phyloP scores from a whole-genome alignment of 2,888 invertebrate species.

The Ormia ochracea region DNA sequence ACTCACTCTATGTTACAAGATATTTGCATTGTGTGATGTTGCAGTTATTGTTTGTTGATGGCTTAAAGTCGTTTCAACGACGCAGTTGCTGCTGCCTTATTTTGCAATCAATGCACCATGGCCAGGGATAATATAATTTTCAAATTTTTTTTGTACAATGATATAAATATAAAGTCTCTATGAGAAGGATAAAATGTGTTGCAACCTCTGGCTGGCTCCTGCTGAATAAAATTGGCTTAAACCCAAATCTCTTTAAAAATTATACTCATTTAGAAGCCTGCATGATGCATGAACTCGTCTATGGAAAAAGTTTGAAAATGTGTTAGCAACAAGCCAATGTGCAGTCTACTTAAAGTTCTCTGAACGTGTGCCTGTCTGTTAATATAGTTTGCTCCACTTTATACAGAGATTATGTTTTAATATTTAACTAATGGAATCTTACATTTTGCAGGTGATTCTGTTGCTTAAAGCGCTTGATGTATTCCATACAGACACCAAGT shows the following conservation, averaged over 20 bases:
- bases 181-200: too few species aligned
- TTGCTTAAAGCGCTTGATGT: conserved; percentile 84
- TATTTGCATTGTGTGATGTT: background rate
- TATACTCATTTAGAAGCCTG: too few species aligned
- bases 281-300: too few species aligned
- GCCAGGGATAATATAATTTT: background rate
- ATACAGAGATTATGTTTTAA: conserved; percentile 20
- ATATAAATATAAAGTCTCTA: too few species aligned
- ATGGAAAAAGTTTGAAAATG: background rate
- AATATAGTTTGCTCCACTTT: background rate
- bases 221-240: too few species aligned
- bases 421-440: conserved; percentile 48
- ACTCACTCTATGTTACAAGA: background rate
- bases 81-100: conserved; percentile 15
- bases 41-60: conserved; percentile 30
- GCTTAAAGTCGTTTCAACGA: conserved; percentile 30
- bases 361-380: too few species aligned
- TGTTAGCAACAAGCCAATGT: conserved; percentile 1
- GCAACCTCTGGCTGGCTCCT: too few species aligned
- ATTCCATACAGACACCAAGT: conserved; percentile 76
- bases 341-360: background rate
- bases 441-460: conserved; percentile 83
- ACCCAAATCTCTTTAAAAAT: too few species aligned
- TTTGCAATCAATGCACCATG: conserved; percentile 40
- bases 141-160: too few species aligned